phyloP scores from a whole-genome alignment of 2,888 invertebrate species.

The Hirtodrosophila confusa region DNA sequence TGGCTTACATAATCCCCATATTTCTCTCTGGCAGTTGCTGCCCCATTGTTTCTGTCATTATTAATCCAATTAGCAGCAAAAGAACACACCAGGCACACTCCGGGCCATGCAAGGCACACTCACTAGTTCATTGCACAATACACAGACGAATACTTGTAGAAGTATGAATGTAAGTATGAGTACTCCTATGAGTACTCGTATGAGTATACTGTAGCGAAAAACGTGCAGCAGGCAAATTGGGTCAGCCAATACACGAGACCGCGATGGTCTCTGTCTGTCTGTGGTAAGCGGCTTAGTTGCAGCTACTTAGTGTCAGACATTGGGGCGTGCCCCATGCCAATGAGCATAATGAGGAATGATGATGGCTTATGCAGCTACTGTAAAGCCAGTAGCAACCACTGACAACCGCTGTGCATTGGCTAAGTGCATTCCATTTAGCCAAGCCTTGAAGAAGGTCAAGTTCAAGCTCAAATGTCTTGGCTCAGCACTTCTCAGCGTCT shows the following conservation, averaged over 20 bases:
- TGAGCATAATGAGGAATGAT: slow-evolving; percentile 45
- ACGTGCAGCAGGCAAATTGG: slow-evolving; percentile 47
- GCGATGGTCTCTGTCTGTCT: slow-evolving; percentile 16
- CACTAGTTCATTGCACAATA: slow-evolving; percentile 44
- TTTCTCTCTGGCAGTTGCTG: slow-evolving; percentile 38
- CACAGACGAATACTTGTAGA: slow-evolving; percentile 2
- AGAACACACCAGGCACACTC: slow-evolving; percentile 53
- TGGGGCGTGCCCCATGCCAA: slow-evolving; percentile 33
- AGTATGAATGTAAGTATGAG: slow-evolving; percentile 3
- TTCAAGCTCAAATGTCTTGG: slow-evolving; percentile 39
- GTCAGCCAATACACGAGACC: slow-evolving; percentile 59
- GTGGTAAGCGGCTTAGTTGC: slow-evolving; percentile 61
- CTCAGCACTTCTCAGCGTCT: slow-evolving; percentile 30
- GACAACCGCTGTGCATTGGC: slow-evolving; percentile 38
- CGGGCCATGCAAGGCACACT: slow-evolving; percentile 30
- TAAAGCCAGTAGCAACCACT: slow-evolving; percentile 10
- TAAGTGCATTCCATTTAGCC: slow-evolving; percentile 39
- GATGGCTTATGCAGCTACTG: slow-evolving; percentile 37
- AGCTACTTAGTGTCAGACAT: slow-evolving; percentile 50
- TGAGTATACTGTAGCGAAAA: slow-evolving; percentile 13
- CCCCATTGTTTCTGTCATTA: slow-evolving; percentile 73
- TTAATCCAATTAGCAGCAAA: slow-evolving; percentile 71
- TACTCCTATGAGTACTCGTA: slow-evolving; percentile 14
- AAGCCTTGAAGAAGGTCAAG: slow-evolving; percentile 60
- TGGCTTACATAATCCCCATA: slow-evolving; percentile 65